Conservation (phyloP, 2,797 vertebrate species). For the Labeo calbasu region DNA sequence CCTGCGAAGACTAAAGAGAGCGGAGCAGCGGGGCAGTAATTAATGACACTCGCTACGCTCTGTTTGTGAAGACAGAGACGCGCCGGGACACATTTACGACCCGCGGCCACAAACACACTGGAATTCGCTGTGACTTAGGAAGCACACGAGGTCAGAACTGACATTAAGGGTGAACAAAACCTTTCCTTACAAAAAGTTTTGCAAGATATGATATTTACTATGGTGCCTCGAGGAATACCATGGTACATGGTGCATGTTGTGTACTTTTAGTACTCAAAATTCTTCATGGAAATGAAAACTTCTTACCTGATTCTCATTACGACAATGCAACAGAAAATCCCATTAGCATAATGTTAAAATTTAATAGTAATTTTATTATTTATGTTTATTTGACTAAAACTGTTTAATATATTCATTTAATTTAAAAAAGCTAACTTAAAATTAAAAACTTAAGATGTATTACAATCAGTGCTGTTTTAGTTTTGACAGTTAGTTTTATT, state of each 20-base stretch:
- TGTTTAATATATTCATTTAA: neutral
- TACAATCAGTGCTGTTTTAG: neutral
- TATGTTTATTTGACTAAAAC: neutral
- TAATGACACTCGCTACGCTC: neutral
- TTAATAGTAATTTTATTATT: neutral
- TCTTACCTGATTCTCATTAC: neutral
- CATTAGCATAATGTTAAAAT: neutral
- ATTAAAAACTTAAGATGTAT: too few species aligned
- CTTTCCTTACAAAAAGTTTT: neutral
- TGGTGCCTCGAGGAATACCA: neutral
- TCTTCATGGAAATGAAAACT: too few species aligned
- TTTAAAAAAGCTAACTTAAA: too few species aligned
- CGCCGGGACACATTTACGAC: neutral
- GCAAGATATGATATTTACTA: neutral
- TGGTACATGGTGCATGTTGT: too few species aligned
- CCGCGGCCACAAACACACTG: neutral
- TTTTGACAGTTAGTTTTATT: too few species aligned
- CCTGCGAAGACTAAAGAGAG: constrained; percentile 33
- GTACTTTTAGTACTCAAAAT: too few species aligned
- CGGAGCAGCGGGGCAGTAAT: neutral
- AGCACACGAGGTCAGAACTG: neutral
- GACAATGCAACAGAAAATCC: neutral
- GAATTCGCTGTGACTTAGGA: neutral
- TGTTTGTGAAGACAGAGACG: constrained; percentile 7
- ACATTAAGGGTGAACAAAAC: neutral